Evolutionary conservation across 2,797 vertebrate genomes (phyloP).

Genomic region (Sebastes aleutianus): DNA sequence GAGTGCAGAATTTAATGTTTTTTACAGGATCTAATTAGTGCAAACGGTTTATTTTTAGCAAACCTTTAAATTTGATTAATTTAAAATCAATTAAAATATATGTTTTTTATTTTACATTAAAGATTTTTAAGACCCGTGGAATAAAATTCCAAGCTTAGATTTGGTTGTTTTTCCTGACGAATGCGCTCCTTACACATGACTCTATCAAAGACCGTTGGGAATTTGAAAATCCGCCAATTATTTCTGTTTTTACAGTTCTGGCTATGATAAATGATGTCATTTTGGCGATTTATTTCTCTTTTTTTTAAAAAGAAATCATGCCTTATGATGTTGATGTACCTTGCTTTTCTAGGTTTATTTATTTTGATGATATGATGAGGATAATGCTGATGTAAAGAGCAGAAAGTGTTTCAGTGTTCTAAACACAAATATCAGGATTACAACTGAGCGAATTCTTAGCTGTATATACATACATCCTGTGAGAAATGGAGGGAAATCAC

Average conservation of each 20-base stretch:
- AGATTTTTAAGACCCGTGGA: background rate
- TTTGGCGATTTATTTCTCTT: too few species aligned
- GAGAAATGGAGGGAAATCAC: background rate
- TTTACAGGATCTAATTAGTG: background rate
- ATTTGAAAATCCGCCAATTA: too few species aligned
- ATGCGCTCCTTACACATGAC: too few species aligned
- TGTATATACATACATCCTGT: background rate
- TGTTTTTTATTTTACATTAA: too few species aligned
- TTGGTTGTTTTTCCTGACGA: too few species aligned
- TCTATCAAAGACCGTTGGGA: too few species aligned
- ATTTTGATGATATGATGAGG: background rate
- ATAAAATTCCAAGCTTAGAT: background rate
- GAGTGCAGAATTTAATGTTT: background rate
- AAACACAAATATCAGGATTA: background rate
- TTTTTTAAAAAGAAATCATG: too few species aligned
- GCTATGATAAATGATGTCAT: too few species aligned
- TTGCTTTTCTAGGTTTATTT: background rate
- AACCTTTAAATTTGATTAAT: background rate
- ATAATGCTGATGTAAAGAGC: background rate
- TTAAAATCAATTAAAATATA: too few species aligned
- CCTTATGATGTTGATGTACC: background rate
- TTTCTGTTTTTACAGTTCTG: too few species aligned
- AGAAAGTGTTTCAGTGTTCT: background rate
- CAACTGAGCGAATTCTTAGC: too few species aligned
- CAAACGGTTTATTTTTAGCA: background rate